Conservation (phyloP, 2,113 vertebrate species). For the Ailuropoda melanoleuca region DNA sequence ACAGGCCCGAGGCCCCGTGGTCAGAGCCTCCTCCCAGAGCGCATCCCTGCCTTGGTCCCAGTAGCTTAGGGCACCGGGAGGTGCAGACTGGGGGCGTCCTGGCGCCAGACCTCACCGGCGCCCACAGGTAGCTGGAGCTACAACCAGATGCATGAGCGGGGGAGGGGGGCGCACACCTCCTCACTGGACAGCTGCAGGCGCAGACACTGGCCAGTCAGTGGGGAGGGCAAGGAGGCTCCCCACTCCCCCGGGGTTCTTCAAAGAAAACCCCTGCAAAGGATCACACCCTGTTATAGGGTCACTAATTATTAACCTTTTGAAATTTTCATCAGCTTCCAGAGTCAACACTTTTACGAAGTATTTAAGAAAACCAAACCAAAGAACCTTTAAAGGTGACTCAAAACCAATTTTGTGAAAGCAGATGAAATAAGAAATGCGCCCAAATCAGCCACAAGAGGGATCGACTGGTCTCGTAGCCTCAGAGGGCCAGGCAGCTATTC, state of each 20-base stretch:
- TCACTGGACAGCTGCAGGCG: neutral
- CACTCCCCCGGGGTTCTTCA: neutral
- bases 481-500: accelerated
- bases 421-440: neutral
- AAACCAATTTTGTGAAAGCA: neutral
- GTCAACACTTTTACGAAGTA: neutral
- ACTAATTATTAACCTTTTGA: neutral
- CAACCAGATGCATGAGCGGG: neutral
- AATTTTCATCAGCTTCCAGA: neutral
- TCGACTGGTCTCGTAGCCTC: no score
- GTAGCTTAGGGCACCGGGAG: neutral
- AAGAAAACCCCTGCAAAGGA: neutral
- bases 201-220: neutral
- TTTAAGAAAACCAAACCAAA: neutral
- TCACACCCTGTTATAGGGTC: neutral
- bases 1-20: accelerated
- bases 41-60: neutral
- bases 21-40: neutral
- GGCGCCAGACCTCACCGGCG: neutral
- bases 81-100: neutral
- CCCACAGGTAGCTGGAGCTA: no score
- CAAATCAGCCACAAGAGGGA: neutral
- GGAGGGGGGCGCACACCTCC: neutral
- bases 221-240: neutral
- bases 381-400: neutral